A percentile compares a stretch with the other conserved stretches of the same genome.
These are phyloP conservation scores for Schizotus pectinicornis DNA, from an alignment of 2,888 invertebrate species.

Conservation along the genomic window DNA sequence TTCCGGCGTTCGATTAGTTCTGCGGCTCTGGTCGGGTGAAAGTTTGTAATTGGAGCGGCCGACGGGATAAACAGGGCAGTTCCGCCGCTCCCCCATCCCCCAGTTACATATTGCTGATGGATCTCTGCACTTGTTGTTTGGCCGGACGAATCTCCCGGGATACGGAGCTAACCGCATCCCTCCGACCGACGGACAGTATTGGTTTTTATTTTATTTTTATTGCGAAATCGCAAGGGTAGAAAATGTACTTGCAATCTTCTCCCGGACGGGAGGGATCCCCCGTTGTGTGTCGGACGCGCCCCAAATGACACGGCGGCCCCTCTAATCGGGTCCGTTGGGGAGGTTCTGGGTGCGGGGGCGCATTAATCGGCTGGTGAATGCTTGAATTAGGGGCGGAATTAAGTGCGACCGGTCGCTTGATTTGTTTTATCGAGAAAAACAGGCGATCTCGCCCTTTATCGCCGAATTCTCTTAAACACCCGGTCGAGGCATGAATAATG, in stretches of 20 bases:
- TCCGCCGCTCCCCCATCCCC: not conserved
- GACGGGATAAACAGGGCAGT: slow-evolving; percentile 4
- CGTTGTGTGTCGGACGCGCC: slow-evolving; percentile 1
- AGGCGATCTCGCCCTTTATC: no score
- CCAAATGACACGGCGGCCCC: slow-evolving; percentile 30
- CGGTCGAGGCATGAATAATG: no score
- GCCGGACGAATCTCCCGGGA: not conserved
- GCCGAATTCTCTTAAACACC: no score
- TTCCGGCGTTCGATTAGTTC: slow-evolving; percentile 44
- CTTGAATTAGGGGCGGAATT: no score
- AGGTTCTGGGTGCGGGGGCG: slow-evolving; percentile 2
- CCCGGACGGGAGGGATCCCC: slow-evolving; percentile 23
- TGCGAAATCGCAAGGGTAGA: slow-evolving; percentile 26
- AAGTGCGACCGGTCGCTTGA: no score
- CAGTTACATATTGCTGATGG: slow-evolving; percentile 36
- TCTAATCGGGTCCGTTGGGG: slow-evolving; percentile 18
- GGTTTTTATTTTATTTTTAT: slow-evolving; percentile 27
- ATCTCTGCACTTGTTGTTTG: slow-evolving; percentile 33
- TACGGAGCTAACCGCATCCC: slow-evolving; percentile 4
- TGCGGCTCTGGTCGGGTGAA: slow-evolving; percentile 35
- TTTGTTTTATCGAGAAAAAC: no score
- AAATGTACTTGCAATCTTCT: slow-evolving; percentile 28
- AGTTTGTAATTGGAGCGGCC: slow-evolving; percentile 43
- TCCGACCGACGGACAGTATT: slow-evolving; percentile 14
- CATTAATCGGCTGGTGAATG: no score